Base-by-base conservation (phyloP, 2,797 vertebrate genomes). In the Takifugu rubripes region DNA sequence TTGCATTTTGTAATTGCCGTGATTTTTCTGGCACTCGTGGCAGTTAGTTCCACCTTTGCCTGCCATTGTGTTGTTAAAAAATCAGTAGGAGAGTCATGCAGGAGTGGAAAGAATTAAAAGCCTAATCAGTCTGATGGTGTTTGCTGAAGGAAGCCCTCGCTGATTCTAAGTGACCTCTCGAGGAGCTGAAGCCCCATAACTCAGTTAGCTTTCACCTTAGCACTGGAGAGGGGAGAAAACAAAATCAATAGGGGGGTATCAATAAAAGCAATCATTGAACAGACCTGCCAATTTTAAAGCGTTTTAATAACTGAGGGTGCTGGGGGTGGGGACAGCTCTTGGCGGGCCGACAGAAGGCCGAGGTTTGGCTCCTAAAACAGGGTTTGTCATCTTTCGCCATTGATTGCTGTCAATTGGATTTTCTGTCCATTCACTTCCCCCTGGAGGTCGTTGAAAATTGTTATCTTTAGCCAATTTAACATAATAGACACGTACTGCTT, bases 101-200 rank as follows among this genome's bases (percentile, higher is more conserved):
- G 52, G 16, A 78, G 51, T 54, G 65, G 66, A 69, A 77, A 81
- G 63, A 69, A 61, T 74, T 68, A 51, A 58, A 54, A 44, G 14
- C 42, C 68, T 81, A 84, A 89, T 88, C 77, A 75, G 57, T 52
- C 70, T 80, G 83, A 86, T 75, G 69, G 86, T 52, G 3, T 65
- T 80, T 83, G 87, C 75, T 85, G 66, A 7, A 29, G 65, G 64
- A 72, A 63, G 66, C 70, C 62, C 40, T 40, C 61, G 53, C 52
- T 85, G 75, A 84, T 84, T 79, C 60, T 74, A 70, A 77, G 68
- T 68, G 84, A 89, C 89, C 86, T 87, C 75, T 59, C 70, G 79
- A 80, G 80, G 74, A 66, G 36, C 70, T 43, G n/a, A 51, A 79
- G 68, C 75, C 78, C 59, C 66, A 64, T 89, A 79, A 87, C 64